Evolutionary conservation across 2,888 invertebrate species (phyloP), one percentile per base, ranked within the genome.

Genomic region (Scaptomyza tumidula): DNA sequence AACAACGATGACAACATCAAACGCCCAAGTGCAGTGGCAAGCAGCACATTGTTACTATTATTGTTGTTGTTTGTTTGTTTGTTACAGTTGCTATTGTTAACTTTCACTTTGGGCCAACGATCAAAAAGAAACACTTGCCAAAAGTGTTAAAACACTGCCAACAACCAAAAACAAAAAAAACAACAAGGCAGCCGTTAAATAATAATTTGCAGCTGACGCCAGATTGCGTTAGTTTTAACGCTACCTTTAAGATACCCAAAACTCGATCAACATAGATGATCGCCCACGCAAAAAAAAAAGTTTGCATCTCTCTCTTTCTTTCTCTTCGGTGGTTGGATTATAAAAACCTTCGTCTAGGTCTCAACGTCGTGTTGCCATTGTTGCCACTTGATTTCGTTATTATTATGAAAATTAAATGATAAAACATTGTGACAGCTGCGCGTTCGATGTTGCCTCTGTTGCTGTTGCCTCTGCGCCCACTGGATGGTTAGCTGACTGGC

Each of bases 351-450:
- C 31, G 49, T 11, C n/a, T 33, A 49, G 55, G 41, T 58, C 55
- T 56, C 10, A 41, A 27, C 24, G 19, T 16, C 58, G 31, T n/a
- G 50, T 33, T 54, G 45, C 27, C 61, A 67, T 65, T 70, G 62
- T 74, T 78, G 16, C 86, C 85, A 80, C 79, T 86, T 88, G 86
- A 84, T 84, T 88, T 84, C 77, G 75, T 88, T 86, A 81, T 85
- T 84, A 88, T 88, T 81, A 79, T 88, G 87, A 87, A 88, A 88
- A 85, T 88, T 86, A 88, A 88, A 85, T 88, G 82, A 79, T 87
- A 85, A 85, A 85, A 77, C 77, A 86, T 88, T 84, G 87, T 84
- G 84, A 88, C 84, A 84, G 87, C 83, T 79, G 80, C 68, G 74
- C 84, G 67, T 69, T 67, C 65, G 82, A 56, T 64, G 68, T 35